Evolutionary conservation across 2,113 vertebrate species (phyloP).

Genomic region (Balaeniceps rex): DNA sequence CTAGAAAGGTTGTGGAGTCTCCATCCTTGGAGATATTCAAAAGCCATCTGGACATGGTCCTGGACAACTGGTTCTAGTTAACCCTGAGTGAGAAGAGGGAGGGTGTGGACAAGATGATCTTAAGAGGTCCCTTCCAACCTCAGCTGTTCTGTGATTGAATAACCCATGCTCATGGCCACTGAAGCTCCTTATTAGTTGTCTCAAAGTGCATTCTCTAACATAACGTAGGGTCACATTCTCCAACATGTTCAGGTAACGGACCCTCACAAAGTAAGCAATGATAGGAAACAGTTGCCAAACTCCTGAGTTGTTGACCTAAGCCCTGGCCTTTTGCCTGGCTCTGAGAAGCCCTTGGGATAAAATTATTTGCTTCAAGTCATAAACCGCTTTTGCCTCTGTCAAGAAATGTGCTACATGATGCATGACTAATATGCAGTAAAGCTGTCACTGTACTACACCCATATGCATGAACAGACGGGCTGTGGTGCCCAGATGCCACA

Average conservation of each 20-base stretch:
- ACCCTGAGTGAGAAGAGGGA: not conserved
- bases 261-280: not conserved
- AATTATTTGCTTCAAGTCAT: conserved; percentile 35
- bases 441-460: conserved; percentile 25
- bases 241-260: not conserved
- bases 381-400: conserved; percentile 14
- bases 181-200: not conserved
- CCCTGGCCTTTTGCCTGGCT: not conserved
- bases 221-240: not conserved
- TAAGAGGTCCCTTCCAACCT: not conserved
- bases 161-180: not conserved
- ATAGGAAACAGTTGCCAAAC: not conserved
- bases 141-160: not conserved
- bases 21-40: not conserved
- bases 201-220: not conserved
- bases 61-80: not conserved
- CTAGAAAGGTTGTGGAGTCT: not conserved
- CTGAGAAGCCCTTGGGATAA: conserved; percentile 1
- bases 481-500: conserved; percentile 38
- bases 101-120: rapidly evolving
- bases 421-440: conserved; percentile 29
- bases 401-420: conserved; percentile 22
- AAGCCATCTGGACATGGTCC: not conserved
- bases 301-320: conserved; percentile 10
- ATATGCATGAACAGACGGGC: conserved; percentile 45